Conservation (phyloP, 2,888 invertebrate genomes). For the Theretra japonica region DNA sequence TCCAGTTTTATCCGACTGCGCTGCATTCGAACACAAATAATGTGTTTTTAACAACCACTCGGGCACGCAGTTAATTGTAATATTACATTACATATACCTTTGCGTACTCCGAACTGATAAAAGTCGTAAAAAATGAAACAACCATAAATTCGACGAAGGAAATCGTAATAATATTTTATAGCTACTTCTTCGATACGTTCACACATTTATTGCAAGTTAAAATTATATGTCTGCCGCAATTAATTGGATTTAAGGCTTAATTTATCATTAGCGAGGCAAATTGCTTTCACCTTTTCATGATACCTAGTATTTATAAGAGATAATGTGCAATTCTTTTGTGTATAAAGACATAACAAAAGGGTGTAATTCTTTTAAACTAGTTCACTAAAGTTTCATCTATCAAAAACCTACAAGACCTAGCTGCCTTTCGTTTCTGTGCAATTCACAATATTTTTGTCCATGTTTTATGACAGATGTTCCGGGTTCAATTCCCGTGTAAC, state of each 20-base stretch:
- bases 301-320: no score
- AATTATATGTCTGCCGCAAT: not conserved
- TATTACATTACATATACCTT: not conserved
- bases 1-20: constrained; percentile 36
- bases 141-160: not conserved
- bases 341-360: no score
- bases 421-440: no score
- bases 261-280: not conserved
- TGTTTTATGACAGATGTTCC: not conserved
- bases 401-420: no score
- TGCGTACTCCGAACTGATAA: not conserved
- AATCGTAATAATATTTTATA: constrained; percentile 1
- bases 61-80: not conserved
- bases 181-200: not conserved
- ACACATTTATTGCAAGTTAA: not conserved
- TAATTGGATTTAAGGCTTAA: not conserved
- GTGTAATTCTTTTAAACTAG: no score
- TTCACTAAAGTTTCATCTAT: no score
- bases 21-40: constrained; percentile 11
- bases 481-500: constrained; percentile 27
- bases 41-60: not conserved
- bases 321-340: no score
- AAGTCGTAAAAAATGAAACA: not conserved
- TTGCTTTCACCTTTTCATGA: no score
- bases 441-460: no score